Evolutionary conservation across 2,113 vertebrate species (phyloP).

Genomic region (Delphinapterus leucas): DNA sequence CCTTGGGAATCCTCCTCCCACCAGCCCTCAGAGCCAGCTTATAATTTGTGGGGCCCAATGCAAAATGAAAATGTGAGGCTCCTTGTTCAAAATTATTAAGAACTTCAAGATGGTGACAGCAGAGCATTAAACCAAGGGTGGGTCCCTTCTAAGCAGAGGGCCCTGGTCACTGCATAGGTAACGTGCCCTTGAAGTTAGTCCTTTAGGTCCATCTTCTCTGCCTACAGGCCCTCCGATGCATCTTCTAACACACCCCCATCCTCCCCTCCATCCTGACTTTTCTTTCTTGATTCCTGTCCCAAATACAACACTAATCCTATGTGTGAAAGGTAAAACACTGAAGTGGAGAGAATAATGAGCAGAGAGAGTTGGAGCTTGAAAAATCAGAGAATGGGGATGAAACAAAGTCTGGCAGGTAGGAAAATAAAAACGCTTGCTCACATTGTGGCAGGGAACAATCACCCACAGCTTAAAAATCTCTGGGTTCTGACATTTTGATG

Average conservation of each 20-base stretch:
- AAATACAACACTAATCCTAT: background rate
- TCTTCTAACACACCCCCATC: background rate
- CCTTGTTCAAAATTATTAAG: background rate
- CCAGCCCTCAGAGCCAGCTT: background rate
- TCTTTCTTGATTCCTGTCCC: background rate
- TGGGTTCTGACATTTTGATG: rapidly evolving
- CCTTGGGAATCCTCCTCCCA: background rate
- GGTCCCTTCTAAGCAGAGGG: background rate
- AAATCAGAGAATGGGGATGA: background rate
- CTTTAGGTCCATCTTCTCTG: background rate
- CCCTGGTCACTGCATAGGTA: background rate
- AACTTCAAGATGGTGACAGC: background rate
- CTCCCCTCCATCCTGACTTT: background rate
- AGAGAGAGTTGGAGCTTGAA: background rate
- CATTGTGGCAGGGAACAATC: background rate
- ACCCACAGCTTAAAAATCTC: background rate
- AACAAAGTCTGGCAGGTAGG: background rate
- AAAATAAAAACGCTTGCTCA: background rate
- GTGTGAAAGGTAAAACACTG: background rate
- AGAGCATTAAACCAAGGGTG: background rate
- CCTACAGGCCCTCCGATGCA: background rate
- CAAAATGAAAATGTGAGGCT: background rate
- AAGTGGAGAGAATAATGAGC: background rate
- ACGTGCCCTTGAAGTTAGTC: background rate
- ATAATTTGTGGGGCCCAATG: background rate